A percentile compares a stretch with the other conserved stretches of the same genome.
phyloP scores from a whole-genome alignment of 2,113 vertebrate genomes.

The Tetraodon nigroviridis region DNA sequence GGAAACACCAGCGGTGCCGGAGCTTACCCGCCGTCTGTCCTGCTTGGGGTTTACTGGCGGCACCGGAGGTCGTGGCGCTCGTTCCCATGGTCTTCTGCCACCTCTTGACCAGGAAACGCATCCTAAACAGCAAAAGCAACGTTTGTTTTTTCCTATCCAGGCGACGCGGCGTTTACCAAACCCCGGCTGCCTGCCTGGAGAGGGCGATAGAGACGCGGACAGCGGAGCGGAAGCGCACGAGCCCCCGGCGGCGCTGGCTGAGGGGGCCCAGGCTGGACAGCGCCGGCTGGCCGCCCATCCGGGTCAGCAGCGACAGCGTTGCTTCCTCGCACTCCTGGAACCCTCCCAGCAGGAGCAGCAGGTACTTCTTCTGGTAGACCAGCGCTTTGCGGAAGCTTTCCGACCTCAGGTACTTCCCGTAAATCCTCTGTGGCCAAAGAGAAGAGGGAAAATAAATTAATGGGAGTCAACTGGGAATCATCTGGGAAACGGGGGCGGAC shows the following conservation, averaged over 20 bases:
- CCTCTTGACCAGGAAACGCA: constrained; percentile 91
- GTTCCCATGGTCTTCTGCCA: constrained; percentile 86
- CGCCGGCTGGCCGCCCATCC: constrained; percentile 83
- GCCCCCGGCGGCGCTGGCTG: constrained; percentile 74
- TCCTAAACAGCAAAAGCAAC: constrained; percentile 67
- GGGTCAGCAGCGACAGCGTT: constrained; percentile 83
- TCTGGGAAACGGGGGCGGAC: constrained; percentile 58
- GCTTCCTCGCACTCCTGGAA: constrained; percentile 98
- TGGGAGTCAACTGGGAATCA: neutral
- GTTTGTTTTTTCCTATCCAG: no score
- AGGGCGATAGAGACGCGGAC: constrained; percentile 89
- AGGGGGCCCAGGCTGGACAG: constrained; percentile 72
- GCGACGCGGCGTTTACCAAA: no score
- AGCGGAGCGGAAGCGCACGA: constrained; percentile 87
- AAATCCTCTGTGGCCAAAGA: constrained; percentile 79
- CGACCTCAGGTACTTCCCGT: constrained; percentile 88
- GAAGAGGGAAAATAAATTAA: neutral
- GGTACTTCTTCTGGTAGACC: constrained; percentile 96
- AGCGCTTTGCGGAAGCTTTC: constrained; percentile 97
- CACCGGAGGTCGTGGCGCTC: constrained; percentile 48
- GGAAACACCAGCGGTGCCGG: no score
- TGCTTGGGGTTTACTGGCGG: constrained; percentile 78
- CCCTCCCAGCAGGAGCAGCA: constrained; percentile 89
- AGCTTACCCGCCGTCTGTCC: constrained; percentile 76
- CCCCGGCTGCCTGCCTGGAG: constrained; percentile 75